phyloP scores from a whole-genome alignment of 1,140 invertebrate genomes.

The Diprion similis region DNA sequence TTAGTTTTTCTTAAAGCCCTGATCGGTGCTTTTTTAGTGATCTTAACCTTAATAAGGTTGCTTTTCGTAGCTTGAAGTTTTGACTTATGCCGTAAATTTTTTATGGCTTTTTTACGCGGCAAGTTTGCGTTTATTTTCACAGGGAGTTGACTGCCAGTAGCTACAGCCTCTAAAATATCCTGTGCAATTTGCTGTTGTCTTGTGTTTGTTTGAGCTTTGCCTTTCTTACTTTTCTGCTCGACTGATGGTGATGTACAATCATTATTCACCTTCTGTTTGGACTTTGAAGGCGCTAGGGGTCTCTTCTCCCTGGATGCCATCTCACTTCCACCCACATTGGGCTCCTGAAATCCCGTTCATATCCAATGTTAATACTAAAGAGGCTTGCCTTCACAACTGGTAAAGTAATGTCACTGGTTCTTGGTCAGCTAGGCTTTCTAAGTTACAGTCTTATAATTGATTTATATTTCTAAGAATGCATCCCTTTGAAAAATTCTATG shows the following conservation, averaged over 20 bases:
- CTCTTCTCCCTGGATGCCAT: conserved; percentile 64
- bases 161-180: conserved; percentile 46
- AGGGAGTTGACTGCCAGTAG: conserved; percentile 50
- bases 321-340: conserved; percentile 64
- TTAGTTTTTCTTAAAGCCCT: conserved; percentile 48
- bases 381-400: no score
- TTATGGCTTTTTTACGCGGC: conserved; percentile 54
- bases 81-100: conserved; percentile 51
- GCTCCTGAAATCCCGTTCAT: conserved; percentile 55
- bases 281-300: conserved; percentile 60
- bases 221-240: conserved; percentile 49
- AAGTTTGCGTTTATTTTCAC: conserved; percentile 52
- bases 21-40: conserved; percentile 48
- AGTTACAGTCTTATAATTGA: no score
- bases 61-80: conserved; percentile 48
- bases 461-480: no score
- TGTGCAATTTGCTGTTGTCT: conserved; percentile 49
- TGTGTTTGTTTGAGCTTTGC: conserved; percentile 41
- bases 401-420: no score
- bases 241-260: conserved; percentile 45
- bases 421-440: no score
- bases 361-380: conserved; percentile 28
- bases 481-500: background rate
- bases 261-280: conserved; percentile 59
- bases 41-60: conserved; percentile 52